Percentiles rank a stretch among this genome's conserved stretches.
Evolutionary conservation across 2,888 invertebrate species (phyloP).

Genomic region (Andrena hattorfiana): DNA sequence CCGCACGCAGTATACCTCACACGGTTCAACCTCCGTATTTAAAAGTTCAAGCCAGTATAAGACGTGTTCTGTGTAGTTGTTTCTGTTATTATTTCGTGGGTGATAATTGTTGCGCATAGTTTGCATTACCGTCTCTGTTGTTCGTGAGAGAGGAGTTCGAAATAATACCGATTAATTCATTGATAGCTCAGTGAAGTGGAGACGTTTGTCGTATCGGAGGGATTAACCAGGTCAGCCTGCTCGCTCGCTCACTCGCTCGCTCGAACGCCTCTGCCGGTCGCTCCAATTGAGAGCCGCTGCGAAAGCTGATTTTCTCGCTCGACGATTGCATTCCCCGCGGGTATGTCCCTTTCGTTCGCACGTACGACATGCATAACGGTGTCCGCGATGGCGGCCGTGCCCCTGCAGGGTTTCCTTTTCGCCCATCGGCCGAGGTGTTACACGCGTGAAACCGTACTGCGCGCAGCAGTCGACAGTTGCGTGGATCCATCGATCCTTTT

Average conservation of each 20-base stretch:
- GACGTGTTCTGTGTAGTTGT: too few relatives aligned
- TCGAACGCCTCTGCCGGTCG: background rate
- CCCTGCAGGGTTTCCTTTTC: constrained; percentile 46
- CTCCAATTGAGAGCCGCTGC: constrained; percentile 23
- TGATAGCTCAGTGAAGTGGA: too few relatives aligned
- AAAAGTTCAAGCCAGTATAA: too few relatives aligned
- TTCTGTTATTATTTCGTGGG: too few relatives aligned
- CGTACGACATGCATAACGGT: constrained; percentile 38
- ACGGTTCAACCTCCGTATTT: too few relatives aligned
- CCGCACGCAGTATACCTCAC: too few relatives aligned
- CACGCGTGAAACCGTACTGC: constrained; percentile 29
- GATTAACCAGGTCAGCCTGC: constrained; percentile 14
- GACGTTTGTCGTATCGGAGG: too few relatives aligned
- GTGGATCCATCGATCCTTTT: background rate
- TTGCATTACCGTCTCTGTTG: too few relatives aligned
- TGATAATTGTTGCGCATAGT: too few relatives aligned
- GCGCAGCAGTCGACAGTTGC: constrained; percentile 27
- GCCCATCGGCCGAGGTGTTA: constrained; percentile 20
- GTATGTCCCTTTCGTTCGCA: constrained; percentile 39
- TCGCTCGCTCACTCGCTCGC: background rate
- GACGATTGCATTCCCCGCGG: constrained; percentile 26
- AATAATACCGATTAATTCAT: too few relatives aligned
- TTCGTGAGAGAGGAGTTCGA: too few relatives aligned
- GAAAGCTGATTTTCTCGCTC: constrained; percentile 49
- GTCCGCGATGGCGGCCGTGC: constrained; percentile 30